A percentile compares a stretch with the other conserved stretches of the same genome.
phyloP scores from a whole-genome alignment of 1,140 invertebrate species.

The Wasmannia auropunctata region DNA sequence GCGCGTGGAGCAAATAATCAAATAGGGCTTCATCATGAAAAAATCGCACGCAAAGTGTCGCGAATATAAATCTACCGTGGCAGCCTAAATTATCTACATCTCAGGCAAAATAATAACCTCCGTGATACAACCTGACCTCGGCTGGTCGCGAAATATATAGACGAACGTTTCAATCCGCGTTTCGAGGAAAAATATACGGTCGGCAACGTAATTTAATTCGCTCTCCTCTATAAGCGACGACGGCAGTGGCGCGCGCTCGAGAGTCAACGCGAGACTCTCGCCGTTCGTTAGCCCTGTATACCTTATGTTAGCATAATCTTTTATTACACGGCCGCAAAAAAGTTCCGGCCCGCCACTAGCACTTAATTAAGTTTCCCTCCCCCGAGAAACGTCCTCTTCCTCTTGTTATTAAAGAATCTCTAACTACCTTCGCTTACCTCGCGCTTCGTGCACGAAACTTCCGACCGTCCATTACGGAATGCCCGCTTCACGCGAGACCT shows the following conservation, averaged over 20 bases:
- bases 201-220: conserved; percentile 48
- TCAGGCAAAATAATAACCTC: not conserved
- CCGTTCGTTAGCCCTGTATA: conserved; percentile 58
- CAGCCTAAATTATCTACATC: conserved; percentile 22
- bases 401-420: conserved; percentile 58
- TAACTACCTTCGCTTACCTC: conserved; percentile 23
- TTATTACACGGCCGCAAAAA: conserved; percentile 56
- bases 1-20: conserved; percentile 11
- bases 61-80: conserved; percentile 32
- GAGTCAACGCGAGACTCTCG: conserved; percentile 47
- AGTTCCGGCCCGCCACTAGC: conserved; percentile 47
- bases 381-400: conserved; percentile 37
- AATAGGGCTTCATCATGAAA: not conserved
- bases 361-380: conserved; percentile 56
- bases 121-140: not conserved
- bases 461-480: not conserved
- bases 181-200: conserved; percentile 24
- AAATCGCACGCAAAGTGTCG: conserved; percentile 9
- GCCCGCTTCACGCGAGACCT: not conserved
- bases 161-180: conserved; percentile 41
- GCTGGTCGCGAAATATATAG: conserved; percentile 37
- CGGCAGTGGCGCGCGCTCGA: conserved; percentile 5
- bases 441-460: conserved; percentile 14
- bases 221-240: conserved; percentile 14
- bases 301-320: conserved; percentile 61